Percentiles rank a stretch among this genome's conserved stretches.
phyloP scores from a whole-genome alignment of 2,888 invertebrate species.

The Spialia ferax region DNA sequence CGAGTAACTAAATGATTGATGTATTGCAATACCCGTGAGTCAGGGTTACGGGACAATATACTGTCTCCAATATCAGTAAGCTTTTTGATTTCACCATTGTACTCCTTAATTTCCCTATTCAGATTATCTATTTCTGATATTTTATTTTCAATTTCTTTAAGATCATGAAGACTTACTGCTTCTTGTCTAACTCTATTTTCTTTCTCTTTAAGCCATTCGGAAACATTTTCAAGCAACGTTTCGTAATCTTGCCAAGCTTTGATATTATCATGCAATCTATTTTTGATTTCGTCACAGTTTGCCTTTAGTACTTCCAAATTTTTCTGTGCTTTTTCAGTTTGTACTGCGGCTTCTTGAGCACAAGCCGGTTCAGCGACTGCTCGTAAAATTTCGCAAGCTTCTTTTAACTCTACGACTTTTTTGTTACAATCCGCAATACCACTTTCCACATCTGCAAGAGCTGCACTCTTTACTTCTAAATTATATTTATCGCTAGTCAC shows the following conservation, averaged over 20 bases:
- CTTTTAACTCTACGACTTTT: slow-evolving; percentile 89
- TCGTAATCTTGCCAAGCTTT: slow-evolving; percentile 94
- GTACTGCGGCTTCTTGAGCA: slow-evolving; percentile 88
- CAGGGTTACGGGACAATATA: slow-evolving; percentile 92
- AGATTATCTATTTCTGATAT: slow-evolving; percentile 88
- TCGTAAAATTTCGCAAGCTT: slow-evolving; percentile 90
- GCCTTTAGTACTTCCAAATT: slow-evolving; percentile 91
- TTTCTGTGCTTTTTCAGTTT: slow-evolving; percentile 89
- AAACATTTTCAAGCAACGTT: slow-evolving; percentile 90
- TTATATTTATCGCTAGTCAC: slow-evolving; percentile 96
- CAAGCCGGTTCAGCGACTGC: slow-evolving; percentile 91
- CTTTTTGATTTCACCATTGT: slow-evolving; percentile 89
- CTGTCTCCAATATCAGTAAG: slow-evolving; percentile 90
- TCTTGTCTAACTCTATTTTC: slow-evolving; percentile 92
- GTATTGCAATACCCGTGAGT: slow-evolving; percentile 93
- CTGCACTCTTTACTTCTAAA: slow-evolving; percentile 95
- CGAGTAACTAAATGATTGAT: slow-evolving; percentile 92
- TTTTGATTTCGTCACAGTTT: slow-evolving; percentile 90
- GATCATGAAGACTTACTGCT: slow-evolving; percentile 89
- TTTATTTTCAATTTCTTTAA: slow-evolving; percentile 90
- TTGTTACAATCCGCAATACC: slow-evolving; percentile 90
- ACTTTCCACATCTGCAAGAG: slow-evolving; percentile 91
- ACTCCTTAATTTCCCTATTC: slow-evolving; percentile 88
- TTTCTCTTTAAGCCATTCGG: slow-evolving; percentile 92
- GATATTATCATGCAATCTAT: slow-evolving; percentile 89